phyloP scores from a whole-genome alignment of 2,797 vertebrate species.

The Alosa sapidissima region DNA sequence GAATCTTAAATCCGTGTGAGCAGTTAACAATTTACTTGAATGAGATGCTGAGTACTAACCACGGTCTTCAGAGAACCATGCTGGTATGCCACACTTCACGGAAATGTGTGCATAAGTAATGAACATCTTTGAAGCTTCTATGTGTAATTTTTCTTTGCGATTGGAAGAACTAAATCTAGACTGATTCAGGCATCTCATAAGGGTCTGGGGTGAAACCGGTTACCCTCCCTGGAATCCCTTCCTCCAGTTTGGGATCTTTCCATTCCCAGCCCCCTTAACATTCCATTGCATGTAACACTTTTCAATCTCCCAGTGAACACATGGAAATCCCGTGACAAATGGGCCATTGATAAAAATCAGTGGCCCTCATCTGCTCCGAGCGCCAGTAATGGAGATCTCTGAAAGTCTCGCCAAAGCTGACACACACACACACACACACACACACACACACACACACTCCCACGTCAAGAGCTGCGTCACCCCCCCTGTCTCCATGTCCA shows the following conservation, averaged over 20 bases:
- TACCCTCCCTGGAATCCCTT: not conserved
- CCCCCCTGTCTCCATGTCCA: not conserved
- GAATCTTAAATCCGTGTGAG: not conserved
- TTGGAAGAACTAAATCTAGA: not conserved
- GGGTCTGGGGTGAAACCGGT: not conserved
- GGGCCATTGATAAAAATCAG: conserved; percentile 24
- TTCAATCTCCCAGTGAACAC: conserved; percentile 13
- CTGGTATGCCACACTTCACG: too few relatives aligned
- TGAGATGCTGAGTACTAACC: not conserved
- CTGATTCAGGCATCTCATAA: not conserved
- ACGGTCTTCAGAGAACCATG: not conserved
- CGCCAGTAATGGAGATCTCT: conserved; percentile 8
- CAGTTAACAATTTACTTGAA: not conserved
- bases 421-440: conserved; percentile 7
- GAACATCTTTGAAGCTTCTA: not conserved
- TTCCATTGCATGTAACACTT: conserved; percentile 10
- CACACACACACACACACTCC: not conserved
- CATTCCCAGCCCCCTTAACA: conserved; percentile 42
- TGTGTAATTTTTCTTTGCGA: not conserved
- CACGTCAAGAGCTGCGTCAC: not conserved
- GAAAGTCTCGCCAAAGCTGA: conserved; percentile 35
- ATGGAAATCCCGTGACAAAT: conserved; percentile 23
- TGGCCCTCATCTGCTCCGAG: conserved; percentile 47
- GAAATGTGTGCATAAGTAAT: not conserved
- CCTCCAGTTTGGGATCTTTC: not conserved